Evolutionary conservation across 2,113 vertebrate species (phyloP).

Genomic region (Calidris pugnax): DNA sequence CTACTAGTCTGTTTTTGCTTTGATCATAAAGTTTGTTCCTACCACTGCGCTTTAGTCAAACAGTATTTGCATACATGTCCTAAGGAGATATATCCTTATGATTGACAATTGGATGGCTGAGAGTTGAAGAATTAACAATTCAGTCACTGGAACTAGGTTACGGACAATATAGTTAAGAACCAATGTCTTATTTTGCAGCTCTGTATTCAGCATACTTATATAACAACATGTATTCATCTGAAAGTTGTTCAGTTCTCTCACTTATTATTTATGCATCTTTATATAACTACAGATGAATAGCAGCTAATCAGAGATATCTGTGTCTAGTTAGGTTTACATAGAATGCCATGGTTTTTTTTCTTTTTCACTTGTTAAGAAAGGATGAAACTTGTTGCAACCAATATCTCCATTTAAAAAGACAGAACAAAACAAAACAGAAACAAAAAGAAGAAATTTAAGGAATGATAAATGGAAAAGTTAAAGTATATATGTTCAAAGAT

Average conservation of each 20-base stretch:
- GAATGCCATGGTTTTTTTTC: not conserved
- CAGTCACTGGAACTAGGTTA: not conserved
- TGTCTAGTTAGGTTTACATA: not conserved
- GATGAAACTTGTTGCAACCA: not conserved
- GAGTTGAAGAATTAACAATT: not conserved
- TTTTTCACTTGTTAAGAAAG: not conserved
- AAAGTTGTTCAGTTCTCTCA: not conserved
- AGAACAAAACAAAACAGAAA: not conserved
- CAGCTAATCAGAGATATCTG: not conserved
- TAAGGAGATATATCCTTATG: not conserved
- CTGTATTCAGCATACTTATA: not conserved
- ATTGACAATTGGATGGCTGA: not conserved
- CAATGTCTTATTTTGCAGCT: not conserved
- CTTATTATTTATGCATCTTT: not conserved
- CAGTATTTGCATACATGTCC: not conserved
- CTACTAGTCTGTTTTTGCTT: not conserved
- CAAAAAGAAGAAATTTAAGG: not conserved
- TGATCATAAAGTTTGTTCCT: not conserved
- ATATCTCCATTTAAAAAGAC: not conserved
- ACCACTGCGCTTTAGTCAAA: not conserved
- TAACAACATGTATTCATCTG: not conserved
- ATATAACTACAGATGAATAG: not conserved
- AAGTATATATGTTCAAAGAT: not conserved
- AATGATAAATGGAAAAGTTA: not conserved
- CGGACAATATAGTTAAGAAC: fast-evolving